A percentile compares a stretch with the other conserved stretches of the same genome.
Conservation (phyloP, 64 coral and sea anemone genomes). For the Orbicella faveolata region DNA sequence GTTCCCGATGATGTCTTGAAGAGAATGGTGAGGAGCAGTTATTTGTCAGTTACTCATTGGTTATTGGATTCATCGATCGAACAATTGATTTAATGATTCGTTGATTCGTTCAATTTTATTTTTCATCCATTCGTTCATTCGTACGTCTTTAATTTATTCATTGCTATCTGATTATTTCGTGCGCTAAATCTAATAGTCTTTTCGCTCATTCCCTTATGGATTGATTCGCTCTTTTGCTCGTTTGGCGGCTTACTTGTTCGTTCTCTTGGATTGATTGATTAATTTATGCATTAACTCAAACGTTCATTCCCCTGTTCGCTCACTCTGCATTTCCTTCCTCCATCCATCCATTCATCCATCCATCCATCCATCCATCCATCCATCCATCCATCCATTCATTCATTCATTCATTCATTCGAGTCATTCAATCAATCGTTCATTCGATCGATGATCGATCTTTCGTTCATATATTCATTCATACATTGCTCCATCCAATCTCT, state of each 20-base stretch:
- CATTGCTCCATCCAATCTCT: too few relatives aligned
- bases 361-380: neutral
- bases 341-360: neutral
- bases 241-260: too few relatives aligned
- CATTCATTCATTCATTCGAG: neutral
- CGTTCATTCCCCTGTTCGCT: neutral
- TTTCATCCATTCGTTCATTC: neutral
- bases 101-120: too few relatives aligned
- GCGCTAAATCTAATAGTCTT: too few relatives aligned
- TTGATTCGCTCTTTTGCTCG: too few relatives aligned
- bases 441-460: too few relatives aligned
- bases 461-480: neutral
- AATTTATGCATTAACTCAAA: too few relatives aligned
- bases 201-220: too few relatives aligned
- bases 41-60: neutral
- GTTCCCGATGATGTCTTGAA: slow-evolving; percentile 86
- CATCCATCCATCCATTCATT: neutral
- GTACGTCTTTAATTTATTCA: too few relatives aligned
- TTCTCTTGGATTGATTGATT: too few relatives aligned
- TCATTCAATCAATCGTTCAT: neutral
- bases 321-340: neutral
- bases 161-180: too few relatives aligned
- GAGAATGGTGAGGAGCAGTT: slow-evolving; percentile 57
- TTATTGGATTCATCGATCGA: too few relatives aligned
- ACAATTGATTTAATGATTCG: neutral